A percentile compares a stretch with the other conserved stretches of the same genome.
Conservation (phyloP, 2,888 invertebrate species). For the Lasioglossum marginatum region DNA sequence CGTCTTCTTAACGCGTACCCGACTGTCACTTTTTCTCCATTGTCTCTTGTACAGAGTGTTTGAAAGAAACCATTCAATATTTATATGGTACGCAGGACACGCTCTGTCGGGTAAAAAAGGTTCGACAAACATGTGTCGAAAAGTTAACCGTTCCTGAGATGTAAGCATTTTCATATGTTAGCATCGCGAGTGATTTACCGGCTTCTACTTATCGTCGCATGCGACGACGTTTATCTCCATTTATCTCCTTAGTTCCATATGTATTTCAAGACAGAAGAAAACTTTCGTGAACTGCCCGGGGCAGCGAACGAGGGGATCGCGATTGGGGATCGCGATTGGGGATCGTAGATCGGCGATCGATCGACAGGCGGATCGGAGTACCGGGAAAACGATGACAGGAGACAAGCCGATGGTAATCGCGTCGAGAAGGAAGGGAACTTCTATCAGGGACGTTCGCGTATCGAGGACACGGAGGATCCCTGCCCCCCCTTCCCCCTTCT, state of each 20-base stretch:
- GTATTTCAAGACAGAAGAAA: not conserved
- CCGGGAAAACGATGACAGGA: constrained; percentile 29
- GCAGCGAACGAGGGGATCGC: no score
- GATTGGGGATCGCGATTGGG: not conserved
- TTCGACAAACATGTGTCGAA: not conserved
- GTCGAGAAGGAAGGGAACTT: constrained; percentile 48
- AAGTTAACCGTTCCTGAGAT: not conserved
- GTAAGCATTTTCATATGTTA: not conserved
- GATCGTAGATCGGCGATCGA: constrained; percentile 4
- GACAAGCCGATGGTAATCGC: constrained; percentile 32
- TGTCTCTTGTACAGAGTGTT: not conserved
- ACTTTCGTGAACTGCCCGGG: no score
- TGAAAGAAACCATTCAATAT: not conserved
- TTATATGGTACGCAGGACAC: not conserved
- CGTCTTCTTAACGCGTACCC: not conserved
- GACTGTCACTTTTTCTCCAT: not conserved
- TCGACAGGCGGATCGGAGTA: not conserved
- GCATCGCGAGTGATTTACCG: not conserved
- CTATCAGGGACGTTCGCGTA: constrained; percentile 68
- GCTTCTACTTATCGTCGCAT: not conserved
- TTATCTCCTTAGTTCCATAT: no score
- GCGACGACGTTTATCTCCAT: not conserved
- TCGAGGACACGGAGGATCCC: constrained; percentile 66
- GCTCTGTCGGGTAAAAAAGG: not conserved
- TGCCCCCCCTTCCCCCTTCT: constrained; percentile 24